Evolutionary conservation across 1,140 invertebrate species (phyloP).

Genomic region (Scaptomyza graminum): DNA sequence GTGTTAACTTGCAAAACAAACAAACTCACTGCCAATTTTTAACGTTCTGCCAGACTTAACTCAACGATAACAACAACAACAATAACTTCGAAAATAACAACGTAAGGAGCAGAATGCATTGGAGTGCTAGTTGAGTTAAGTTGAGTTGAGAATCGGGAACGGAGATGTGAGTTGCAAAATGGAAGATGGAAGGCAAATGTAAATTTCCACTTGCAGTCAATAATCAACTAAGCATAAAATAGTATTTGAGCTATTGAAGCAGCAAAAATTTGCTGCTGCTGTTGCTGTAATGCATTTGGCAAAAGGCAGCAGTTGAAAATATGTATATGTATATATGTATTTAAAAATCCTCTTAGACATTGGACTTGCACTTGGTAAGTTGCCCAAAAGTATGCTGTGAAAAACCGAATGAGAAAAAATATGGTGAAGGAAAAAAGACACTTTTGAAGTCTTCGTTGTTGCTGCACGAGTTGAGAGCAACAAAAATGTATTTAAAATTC

Average conservation of each 20-base stretch:
- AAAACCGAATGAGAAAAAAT: constrained; percentile 4
- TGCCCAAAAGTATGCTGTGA: constrained; percentile 32
- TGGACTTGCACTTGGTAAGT: constrained; percentile 50
- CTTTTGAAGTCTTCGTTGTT: constrained; percentile 32
- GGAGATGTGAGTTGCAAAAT: constrained; percentile 10
- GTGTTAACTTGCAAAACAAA: constrained; percentile 80
- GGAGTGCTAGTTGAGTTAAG: constrained; percentile 43
- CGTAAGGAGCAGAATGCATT: constrained; percentile 28
- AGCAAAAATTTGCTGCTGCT: constrained; percentile 74
- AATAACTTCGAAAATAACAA: constrained; percentile 3
- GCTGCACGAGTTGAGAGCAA: constrained; percentile 22
- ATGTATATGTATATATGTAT: constrained; percentile 25
- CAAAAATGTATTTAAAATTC: constrained; percentile 70
- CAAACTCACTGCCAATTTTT: constrained; percentile 77
- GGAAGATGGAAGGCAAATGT: constrained; percentile 54
- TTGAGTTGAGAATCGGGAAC: constrained; percentile 22
- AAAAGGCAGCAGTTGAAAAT: constrained; percentile 14
- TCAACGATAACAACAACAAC: constrained; percentile 3
- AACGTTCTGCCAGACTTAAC: constrained; percentile 71
- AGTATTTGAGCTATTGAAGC: constrained; percentile 82
- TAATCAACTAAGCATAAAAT: constrained; percentile 83
- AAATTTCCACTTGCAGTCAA: constrained; percentile 71
- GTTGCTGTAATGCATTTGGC: constrained; percentile 16
- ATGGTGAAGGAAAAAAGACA: constrained; percentile 14
- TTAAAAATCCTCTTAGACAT: constrained; percentile 71